Evolutionary conservation across 2,888 invertebrate species (phyloP), one percentile per base, ranked within the genome.

Genomic region (Drosophila formosana): DNA sequence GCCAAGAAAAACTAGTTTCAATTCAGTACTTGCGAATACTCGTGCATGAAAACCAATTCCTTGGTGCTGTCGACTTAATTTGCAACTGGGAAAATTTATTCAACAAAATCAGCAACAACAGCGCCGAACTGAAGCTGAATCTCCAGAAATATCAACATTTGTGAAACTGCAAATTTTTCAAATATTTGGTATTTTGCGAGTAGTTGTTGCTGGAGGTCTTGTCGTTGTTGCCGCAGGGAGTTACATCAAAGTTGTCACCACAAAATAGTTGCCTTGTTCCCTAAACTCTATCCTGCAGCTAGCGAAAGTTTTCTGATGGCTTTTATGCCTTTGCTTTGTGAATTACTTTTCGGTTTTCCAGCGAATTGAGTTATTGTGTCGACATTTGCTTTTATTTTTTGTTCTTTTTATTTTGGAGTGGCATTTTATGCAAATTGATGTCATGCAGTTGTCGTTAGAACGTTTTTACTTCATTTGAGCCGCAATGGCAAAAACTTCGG

Each of bases 331-430:
- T 69, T 69, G 64, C 76, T 64, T 68, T 75, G 63, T 55, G 47
- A 61, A 78, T 76, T 75, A 66, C 58, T 74, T 75, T 67, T 80
- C 62, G 70, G 68, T 51, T 67, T 75, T 72, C 45, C 55, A 53
- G 45, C 55, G 82, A 85, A 85, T 89, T 88, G 86, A 85, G 85
- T 85, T 88, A 85, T 89, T 80, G 80, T 82, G 82, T 70, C 58
- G 57, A 62, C 39, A 55, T 72, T 66, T 73, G 66, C 65, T 58
- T 63, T 66, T 34, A 34, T 34, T 58, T 11, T 47, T 23, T 41
- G 11, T 47, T 39, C 32, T 39, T 32, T 41, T 50, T 57, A 47
- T 62, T 56, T 58, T 80, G 47, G 32, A 53, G 34, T 39, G 52
- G 26, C 50, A 68, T 83, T 78, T 71, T 88, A 76, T 71, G 78